A percentile compares a stretch with the other conserved stretches of the same genome.
phyloP scores from a whole-genome alignment of 2,797 vertebrate species.

The Sebastes steindachneri region DNA sequence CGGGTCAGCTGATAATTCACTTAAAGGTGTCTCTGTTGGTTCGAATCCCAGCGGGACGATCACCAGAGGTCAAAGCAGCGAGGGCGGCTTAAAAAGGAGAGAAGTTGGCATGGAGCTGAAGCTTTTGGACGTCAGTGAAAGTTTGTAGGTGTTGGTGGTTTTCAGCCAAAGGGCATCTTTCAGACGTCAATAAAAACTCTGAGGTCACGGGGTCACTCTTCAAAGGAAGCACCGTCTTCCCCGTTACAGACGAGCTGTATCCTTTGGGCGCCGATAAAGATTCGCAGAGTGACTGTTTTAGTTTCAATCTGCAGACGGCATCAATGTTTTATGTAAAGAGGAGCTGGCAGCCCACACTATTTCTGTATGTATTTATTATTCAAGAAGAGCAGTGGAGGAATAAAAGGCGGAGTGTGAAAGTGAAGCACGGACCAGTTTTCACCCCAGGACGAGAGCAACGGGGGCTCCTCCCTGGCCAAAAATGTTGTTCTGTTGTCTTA shows the following conservation, averaged over 20 bases:
- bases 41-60: neutral
- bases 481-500: constrained; percentile 20
- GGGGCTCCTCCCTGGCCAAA: neutral
- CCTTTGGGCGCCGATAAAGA: constrained; percentile 12
- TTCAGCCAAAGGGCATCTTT: neutral
- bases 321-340: constrained; percentile 48
- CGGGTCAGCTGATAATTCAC: neutral
- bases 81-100: neutral
- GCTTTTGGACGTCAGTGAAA: neutral
- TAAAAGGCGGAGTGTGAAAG: neutral
- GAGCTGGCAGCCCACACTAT: constrained; percentile 21
- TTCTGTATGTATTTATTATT: constrained; percentile 46
- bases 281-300: constrained; percentile 13
- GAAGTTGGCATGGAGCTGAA: neutral
- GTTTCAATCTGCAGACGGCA: constrained; percentile 39
- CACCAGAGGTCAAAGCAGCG: neutral
- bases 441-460: neutral
- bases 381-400: constrained; percentile 9
- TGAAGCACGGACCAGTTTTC: constrained; percentile 3
- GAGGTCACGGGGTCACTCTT: constrained; percentile 3
- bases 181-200: neutral
- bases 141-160: neutral
- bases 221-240: neutral
- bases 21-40: neutral
- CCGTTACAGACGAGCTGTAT: neutral